Conservation (phyloP, 2,888 invertebrate genomes). For the Caenorhabditis wallacei region DNA sequence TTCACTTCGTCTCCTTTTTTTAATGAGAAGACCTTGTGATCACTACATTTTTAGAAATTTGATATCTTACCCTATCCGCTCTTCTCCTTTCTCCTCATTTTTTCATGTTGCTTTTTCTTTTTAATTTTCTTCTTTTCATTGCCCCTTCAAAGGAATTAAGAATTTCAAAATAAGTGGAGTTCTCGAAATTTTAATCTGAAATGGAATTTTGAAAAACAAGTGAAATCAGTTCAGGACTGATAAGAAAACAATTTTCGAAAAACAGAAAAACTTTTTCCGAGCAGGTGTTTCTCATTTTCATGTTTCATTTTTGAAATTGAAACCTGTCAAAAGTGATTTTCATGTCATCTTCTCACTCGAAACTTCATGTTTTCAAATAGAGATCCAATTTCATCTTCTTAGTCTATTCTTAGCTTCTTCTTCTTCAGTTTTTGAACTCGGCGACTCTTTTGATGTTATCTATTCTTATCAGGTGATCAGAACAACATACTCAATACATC, state of each 20-base stretch:
- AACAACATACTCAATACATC: slow-evolving; percentile 13
- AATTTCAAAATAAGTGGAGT: background rate
- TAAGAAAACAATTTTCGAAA: slow-evolving; percentile 7
- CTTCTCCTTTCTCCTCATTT: slow-evolving; percentile 8
- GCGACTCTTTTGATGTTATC: slow-evolving; percentile 6
- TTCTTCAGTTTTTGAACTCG: slow-evolving; percentile 22
- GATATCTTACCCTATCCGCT: slow-evolving; percentile 46
- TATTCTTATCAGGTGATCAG: slow-evolving; percentile 3
- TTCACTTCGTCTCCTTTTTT: slow-evolving; percentile 14
- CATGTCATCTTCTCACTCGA: background rate
- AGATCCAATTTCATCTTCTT: background rate
- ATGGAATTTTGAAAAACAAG: background rate
- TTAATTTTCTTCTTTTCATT: background rate
- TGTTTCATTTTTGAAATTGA: background rate
- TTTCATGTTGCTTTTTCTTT: slow-evolving; percentile 16
- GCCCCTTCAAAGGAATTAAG: background rate
- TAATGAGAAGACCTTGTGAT: slow-evolving; percentile 46
- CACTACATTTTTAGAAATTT: slow-evolving; percentile 45
- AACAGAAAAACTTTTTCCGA: background rate
- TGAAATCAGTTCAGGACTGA: no score
- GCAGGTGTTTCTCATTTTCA: background rate
- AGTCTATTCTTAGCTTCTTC: background rate
- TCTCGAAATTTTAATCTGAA: slow-evolving; percentile 16
- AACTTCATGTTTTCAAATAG: slow-evolving; percentile 20
- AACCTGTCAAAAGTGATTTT: background rate